These are phyloP conservation scores for Xenopus borealis DNA, from an alignment of 2,113 vertebrate genomes.

Conservation along the genomic window DNA sequence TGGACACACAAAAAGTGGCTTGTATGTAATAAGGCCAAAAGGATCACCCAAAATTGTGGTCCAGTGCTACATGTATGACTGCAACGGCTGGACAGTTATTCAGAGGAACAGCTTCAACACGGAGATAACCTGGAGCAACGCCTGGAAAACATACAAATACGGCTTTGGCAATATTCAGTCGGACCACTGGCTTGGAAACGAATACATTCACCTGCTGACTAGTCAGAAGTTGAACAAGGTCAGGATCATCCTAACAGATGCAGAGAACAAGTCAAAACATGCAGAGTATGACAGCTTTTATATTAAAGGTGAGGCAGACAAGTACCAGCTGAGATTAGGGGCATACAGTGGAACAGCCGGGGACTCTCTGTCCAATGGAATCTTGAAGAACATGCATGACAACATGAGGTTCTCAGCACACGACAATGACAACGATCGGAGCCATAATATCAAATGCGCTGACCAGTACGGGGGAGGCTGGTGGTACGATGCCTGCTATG, in stretches of 20 bases:
- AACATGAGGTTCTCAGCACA: conserved; percentile 37
- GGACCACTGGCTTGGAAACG: conserved; percentile 39
- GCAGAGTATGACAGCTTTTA: conserved; percentile 40
- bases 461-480: conserved; percentile 28
- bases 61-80: conserved; percentile 40
- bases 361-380: conserved; percentile 19
- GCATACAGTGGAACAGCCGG: conserved; percentile 30
- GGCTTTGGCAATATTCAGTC: conserved; percentile 43
- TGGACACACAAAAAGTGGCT: conserved; percentile 6
- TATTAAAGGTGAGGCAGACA: background rate
- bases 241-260: conserved; percentile 36
- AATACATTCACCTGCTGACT: conserved; percentile 35
- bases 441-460: conserved; percentile 33
- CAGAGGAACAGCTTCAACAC: conserved; percentile 29
- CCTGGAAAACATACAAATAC: conserved; percentile 14
- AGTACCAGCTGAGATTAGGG: conserved; percentile 35
- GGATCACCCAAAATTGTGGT: conserved; percentile 26
- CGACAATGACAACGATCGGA: conserved; percentile 25
- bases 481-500: conserved; percentile 32
- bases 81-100: conserved; percentile 31
- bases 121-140: conserved; percentile 41
- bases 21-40: conserved; percentile 39
- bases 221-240: conserved; percentile 41
- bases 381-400: conserved; percentile 38
- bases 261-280: background rate